phyloP scores from a whole-genome alignment of 2,888 invertebrate species.

The Prosapia bicincta region DNA sequence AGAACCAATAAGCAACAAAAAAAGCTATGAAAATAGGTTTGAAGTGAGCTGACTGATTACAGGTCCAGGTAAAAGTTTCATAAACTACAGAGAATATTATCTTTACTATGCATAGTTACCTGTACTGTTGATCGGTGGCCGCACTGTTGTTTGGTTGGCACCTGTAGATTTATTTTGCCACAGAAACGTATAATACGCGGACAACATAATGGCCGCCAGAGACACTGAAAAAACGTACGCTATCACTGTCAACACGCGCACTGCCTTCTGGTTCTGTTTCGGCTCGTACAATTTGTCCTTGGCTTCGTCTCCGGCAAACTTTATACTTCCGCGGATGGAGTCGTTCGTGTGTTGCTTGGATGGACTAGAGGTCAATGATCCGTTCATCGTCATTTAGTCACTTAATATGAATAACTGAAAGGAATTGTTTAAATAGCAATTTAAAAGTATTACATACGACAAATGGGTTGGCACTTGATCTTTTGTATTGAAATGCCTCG shows the following conservation, averaged over 20 bases:
- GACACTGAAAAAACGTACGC: conserved; percentile 94
- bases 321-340: conserved; percentile 46
- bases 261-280: conserved; percentile 81
- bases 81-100: no score
- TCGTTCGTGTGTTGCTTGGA: background rate
- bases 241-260: conserved; percentile 87
- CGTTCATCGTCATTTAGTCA: background rate
- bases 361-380: background rate
- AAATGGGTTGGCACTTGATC: no score
- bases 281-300: conserved; percentile 74
- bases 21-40: no score
- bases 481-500: no score
- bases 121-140: background rate
- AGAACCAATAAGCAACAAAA: no score
- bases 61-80: no score
- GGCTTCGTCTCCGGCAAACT: conserved; percentile 61
- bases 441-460: no score
- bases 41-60: no score
- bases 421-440: no score
- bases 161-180: conserved; percentile 59
- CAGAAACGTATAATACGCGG: conserved; percentile 90
- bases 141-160: background rate
- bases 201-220: conserved; percentile 88
- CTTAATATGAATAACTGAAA: no score
- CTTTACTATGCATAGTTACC: no score